Evolutionary conservation across 2,797 vertebrate species (phyloP), one percentile per base, ranked within the genome.

Genomic region (Sebastes diploproa): DNA sequence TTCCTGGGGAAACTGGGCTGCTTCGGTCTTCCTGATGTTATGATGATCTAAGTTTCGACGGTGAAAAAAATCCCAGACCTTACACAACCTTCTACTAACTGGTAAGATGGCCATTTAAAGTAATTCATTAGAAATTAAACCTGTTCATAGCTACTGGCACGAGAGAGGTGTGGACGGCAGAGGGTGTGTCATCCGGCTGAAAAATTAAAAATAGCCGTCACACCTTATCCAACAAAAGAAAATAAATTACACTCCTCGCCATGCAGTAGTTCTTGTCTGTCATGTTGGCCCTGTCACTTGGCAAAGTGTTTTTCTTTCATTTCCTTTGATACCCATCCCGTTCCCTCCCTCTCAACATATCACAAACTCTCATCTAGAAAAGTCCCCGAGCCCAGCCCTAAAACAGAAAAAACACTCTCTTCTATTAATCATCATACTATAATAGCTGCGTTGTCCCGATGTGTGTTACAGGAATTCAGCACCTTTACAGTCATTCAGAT

Each of bases 361-460:
- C 56, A 27, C 5, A 42, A 12, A 22, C 12, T 52, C 22, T 69
- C 8, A 77, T 78, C 22, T 1, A 18, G 71, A 74, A 80, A 88
- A 86, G 64, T 87, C 61, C 76, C 81, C 1, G 1, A 13, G 59
- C 75, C 74, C 65, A 27, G 36, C 78, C 80, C 71, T 56, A 6
- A 76, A 70, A 52, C 2, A 67, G 3, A 38, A 78, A 63, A 36
- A 56, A 7, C 20, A 38, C 55, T 25, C 29, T 14, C 4, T n/a
- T 27, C 25, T 64, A 25, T 80, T 64, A 78, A 30, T 84, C 58
- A 22, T 67, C 71, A 62, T 8, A 12, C 27, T 22, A 2, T 63
- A 75, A 69, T 16, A 71, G 22, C 22, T 67, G n/a, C 46, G 52
- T 78, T 64, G 79, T 78, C 34, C 46, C n/a, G 8, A 8, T 29